Evolutionary conservation across 2,888 invertebrate genomes (phyloP).

Genomic region (Mesorhabditis spiculigera): DNA sequence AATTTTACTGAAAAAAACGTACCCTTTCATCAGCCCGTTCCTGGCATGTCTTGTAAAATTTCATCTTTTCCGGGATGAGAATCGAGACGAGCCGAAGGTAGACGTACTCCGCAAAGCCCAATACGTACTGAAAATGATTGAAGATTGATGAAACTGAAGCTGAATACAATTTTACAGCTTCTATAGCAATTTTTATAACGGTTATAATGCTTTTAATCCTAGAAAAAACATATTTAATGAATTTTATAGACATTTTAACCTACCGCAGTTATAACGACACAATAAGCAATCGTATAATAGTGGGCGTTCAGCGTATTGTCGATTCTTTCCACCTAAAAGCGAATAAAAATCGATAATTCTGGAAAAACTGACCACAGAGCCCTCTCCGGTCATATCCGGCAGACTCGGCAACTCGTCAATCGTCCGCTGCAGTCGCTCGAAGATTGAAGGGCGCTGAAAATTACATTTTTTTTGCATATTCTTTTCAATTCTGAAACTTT

Average conservation of each 20-base stretch:
- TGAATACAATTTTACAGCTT: no score
- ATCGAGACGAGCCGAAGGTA: conserved; percentile 46
- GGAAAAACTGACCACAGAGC: background rate
- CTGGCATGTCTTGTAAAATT: conserved; percentile 4
- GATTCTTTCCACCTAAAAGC: conserved; percentile 11
- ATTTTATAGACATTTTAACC: conserved; percentile 6
- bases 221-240: background rate
- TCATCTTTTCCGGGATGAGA: conserved; percentile 36
- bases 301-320: conserved; percentile 30
- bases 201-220: background rate
- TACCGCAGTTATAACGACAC: conserved; percentile 43
- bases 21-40: conserved; percentile 2
- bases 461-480: no score
- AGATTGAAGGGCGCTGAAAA: background rate
- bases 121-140: conserved; percentile 51
- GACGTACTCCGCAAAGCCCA: conserved; percentile 48
- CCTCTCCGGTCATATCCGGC: background rate
- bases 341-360: background rate
- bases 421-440: conserved; percentile 2
- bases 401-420: background rate
- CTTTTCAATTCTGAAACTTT: no score
- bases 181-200: no score
- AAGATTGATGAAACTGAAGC: no score
- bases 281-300: conserved; percentile 47
- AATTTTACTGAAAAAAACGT: no score